Conservation (phyloP, 37 sponge, comb jelly and placozoan species). For the Ianthella basta region DNA sequence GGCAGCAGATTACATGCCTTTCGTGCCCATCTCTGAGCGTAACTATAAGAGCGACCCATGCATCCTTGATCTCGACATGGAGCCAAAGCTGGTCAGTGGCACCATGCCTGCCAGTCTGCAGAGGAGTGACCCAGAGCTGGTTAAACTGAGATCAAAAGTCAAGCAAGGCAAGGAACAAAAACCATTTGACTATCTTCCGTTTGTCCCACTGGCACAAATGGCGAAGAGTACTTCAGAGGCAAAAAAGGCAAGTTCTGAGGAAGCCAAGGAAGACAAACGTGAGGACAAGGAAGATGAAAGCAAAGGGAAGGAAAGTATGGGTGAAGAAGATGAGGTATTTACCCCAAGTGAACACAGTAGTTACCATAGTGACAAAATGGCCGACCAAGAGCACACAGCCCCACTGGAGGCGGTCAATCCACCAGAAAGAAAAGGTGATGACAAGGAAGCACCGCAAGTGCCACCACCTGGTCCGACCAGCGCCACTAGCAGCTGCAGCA, state of each 20-base stretch:
- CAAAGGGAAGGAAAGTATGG: no score
- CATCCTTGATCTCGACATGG: neutral
- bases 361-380: no score
- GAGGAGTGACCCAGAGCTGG: neutral
- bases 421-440: neutral
- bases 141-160: neutral
- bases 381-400: no score
- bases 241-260: no score
- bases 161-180: neutral
- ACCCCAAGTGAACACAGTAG: no score
- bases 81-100: neutral
- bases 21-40: slow-evolving; percentile 8
- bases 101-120: neutral
- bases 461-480: neutral
- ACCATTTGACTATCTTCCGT: neutral
- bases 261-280: no score
- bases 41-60: slow-evolving; percentile 29
- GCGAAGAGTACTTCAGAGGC: neutral
- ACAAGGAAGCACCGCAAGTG: neutral
- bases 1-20: slow-evolving; percentile 28
- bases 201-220: neutral
- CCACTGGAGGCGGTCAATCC: neutral
- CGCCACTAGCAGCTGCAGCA: neutral
- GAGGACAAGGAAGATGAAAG: no score
- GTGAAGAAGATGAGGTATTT: no score